Conservation (phyloP, 1,140 invertebrate genomes). For the Macrosteles quadrilineatus region DNA sequence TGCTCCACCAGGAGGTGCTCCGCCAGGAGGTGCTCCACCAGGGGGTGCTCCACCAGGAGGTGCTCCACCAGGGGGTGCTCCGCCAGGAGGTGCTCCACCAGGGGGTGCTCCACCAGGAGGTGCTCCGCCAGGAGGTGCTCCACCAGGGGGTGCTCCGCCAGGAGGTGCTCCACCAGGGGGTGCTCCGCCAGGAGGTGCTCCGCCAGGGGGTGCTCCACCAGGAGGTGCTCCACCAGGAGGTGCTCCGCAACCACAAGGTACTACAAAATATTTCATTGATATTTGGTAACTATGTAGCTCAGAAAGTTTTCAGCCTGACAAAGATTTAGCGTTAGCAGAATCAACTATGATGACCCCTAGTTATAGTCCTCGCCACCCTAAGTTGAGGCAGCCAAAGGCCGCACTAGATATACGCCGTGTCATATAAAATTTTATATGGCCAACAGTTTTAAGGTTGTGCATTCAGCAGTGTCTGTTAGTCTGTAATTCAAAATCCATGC, state of each 20-base stretch:
- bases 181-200: neutral
- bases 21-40: neutral
- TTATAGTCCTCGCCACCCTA: too few relatives aligned
- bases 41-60: neutral
- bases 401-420: too few relatives aligned
- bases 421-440: too few relatives aligned
- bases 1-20: neutral
- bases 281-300: neutral
- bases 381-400: too few relatives aligned
- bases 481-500: too few relatives aligned
- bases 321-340: neutral
- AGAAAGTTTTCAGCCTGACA: neutral
- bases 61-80: neutral
- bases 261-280: too few relatives aligned
- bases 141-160: neutral
- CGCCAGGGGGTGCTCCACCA: neutral
- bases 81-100: neutral
- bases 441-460: too few relatives aligned
- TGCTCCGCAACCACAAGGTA: neutral
- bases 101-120: neutral
- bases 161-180: neutral
- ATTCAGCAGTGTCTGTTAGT: too few relatives aligned
- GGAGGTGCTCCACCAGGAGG: constrained; percentile 3
- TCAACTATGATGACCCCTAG: neutral
- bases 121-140: neutral